Percentiles rank a stretch among this genome's conserved stretches.
Evolutionary conservation across 2,797 vertebrate genomes (phyloP).

Genomic region (Ctenosaura bakeri): DNA sequence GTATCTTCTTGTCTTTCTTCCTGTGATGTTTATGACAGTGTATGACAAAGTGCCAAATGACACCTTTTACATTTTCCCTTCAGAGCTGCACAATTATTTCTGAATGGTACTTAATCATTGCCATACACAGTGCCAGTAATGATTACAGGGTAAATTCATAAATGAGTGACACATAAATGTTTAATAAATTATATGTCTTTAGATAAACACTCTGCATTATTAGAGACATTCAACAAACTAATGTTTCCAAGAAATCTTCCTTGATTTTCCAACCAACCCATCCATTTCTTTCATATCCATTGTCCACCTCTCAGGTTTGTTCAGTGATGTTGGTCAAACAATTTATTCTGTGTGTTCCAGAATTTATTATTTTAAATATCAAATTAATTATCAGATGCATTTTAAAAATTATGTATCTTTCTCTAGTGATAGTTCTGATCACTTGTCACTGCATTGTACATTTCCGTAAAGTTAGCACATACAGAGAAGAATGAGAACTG

Average conservation of each 20-base stretch:
- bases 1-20: neutral
- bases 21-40: neutral
- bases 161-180: constrained; percentile 38
- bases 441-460: constrained; percentile 25
- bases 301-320: neutral
- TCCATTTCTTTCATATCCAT: neutral
- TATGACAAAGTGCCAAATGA: constrained; percentile 38
- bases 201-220: constrained; percentile 17
- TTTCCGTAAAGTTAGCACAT: constrained; percentile 27
- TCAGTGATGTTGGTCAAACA: constrained; percentile 6
- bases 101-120: constrained; percentile 53
- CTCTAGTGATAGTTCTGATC: neutral
- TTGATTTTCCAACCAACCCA: neutral
- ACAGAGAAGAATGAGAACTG: constrained; percentile 44
- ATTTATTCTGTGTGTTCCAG: neutral
- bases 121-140: constrained; percentile 40
- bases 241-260: neutral
- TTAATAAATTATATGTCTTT: constrained; percentile 45
- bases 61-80: neutral
- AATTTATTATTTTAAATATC: neutral
- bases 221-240: constrained; percentile 27
- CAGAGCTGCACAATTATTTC: constrained; percentile 48
- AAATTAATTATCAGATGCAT: constrained; percentile 17
- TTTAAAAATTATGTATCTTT: no score
- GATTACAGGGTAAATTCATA: constrained; percentile 38